Evolutionary conservation across 1,140 invertebrate genomes (phyloP).

Genomic region (Nylanderia fulva): DNA sequence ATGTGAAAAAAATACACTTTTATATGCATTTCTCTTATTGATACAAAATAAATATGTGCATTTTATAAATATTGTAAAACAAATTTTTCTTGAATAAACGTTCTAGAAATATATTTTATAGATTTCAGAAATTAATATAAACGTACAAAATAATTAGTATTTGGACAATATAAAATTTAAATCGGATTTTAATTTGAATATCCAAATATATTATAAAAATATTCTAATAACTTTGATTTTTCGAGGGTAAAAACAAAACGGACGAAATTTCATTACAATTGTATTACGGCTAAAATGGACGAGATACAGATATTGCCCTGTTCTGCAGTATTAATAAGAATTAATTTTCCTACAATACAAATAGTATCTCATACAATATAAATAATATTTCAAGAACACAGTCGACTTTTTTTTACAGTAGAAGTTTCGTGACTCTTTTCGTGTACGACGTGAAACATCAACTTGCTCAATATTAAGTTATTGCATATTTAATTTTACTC

Average conservation of each 20-base stretch:
- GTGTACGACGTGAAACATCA: slow-evolving; percentile 56
- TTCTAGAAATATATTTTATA: no score
- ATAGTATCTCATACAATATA: slow-evolving; percentile 37
- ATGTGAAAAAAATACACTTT: no score
- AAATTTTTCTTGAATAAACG: no score
- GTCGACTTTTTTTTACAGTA: slow-evolving; percentile 60
- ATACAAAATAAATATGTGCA: no score
- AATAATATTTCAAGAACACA: slow-evolving; percentile 61
- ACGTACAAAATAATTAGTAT: no score
- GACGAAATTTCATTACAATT: slow-evolving; percentile 44
- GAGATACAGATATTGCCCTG: slow-evolving; percentile 66
- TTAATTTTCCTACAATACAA: slow-evolving; percentile 69
- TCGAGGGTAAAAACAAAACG: not conserved
- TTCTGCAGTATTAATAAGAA: slow-evolving; percentile 62
- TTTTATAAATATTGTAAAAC: no score
- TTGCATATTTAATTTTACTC: slow-evolving; percentile 60
- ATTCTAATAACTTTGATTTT: not conserved
- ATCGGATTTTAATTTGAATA: not conserved
- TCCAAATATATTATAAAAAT: no score
- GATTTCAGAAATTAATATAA: no score
- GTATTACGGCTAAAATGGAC: slow-evolving; percentile 69
- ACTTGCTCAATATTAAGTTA: slow-evolving; percentile 57
- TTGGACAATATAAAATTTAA: not conserved
- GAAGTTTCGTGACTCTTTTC: slow-evolving; percentile 21
- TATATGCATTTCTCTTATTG: no score